Evolutionary conservation across 2,797 vertebrate species (phyloP), one percentile per base, ranked within the genome.

Genomic region (Botia kubotai): DNA sequence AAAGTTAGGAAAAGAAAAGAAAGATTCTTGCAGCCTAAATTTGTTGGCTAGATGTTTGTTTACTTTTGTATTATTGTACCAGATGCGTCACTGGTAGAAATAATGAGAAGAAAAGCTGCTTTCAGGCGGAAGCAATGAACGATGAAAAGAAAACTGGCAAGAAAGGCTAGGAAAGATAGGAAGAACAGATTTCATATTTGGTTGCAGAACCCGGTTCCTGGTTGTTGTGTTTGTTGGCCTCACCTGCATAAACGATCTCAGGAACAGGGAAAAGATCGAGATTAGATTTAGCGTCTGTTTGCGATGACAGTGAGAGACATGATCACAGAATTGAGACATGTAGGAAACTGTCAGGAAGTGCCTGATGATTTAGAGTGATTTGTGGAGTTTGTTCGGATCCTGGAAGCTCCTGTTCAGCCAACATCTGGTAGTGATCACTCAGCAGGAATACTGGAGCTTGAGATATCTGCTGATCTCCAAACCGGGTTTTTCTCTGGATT

Each of bases 351-450:
- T 89, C 89, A 89, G 75, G 86, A 88, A 91, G 87, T 85, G 85
- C 90, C 89, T 90, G 90, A 82, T 93, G 92, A 95, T 94, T 96
- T 95, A 93, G 84, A 78, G 77, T 83, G 84, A 89, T 92, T 89
- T 87, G 87, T 83, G 85, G 77, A 85, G 81, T 74, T 85, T 88
- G 90, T 88, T 88, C 86, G 57, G 0, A 84, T 87, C 89, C 90
- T 89, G 87, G 52, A 39, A 91, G 88, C 89, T 89, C 84, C 73
- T n/a, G 80, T 89, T 87, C 90, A 90, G 89, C 89, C 91, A 91
- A 94, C 95, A 96, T 96, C 94, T 97, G 95, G 93, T 86, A 89
- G 80, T 88, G 85, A 89, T 90, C 85, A 33, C 33, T 33, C 29
- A 29, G 29, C 29, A 29, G 33, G 33, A 33, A 33, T 33, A 33